Conservation (phyloP, 1,140 invertebrate species). For the Drosophila parabipectinata region DNA sequence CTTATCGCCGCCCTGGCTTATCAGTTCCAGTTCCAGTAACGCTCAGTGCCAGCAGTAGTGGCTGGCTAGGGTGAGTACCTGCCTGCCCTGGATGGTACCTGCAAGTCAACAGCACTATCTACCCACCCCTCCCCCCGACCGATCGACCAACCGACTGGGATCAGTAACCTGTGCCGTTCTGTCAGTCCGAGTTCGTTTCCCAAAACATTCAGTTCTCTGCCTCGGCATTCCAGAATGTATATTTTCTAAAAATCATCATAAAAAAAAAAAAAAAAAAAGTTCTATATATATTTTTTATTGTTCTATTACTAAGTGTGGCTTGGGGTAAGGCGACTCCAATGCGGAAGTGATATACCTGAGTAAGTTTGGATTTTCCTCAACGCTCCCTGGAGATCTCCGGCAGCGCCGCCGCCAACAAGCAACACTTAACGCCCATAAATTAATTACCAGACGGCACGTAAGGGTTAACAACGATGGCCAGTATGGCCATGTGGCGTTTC, state of each 20-base stretch:
- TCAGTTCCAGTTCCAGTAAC: too few relatives aligned
- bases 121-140: neutral
- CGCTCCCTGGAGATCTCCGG: neutral
- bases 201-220: conserved; percentile 6
- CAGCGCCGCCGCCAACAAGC: conserved; percentile 48
- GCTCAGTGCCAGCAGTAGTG: too few relatives aligned
- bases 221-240: conserved; percentile 1
- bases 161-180: conserved; percentile 23
- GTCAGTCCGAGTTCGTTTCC: conserved; percentile 9
- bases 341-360: conserved; percentile 46
- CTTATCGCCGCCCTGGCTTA: conserved; percentile 18
- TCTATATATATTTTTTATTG: too few relatives aligned
- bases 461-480: too few relatives aligned
- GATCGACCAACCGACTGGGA: neutral
- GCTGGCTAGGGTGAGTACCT: neutral
- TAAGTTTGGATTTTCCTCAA: conserved; percentile 28
- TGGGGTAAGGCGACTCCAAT: neutral
- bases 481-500: conserved; percentile 13
- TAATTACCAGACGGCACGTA: conserved; percentile 55
- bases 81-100: conserved; percentile 36
- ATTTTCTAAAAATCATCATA: conserved; percentile 12
- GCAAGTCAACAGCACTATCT: conserved; percentile 39
- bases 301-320: neutral
- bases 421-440: conserved; percentile 77
- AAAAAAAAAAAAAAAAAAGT: neutral